Evolutionary conservation across 1,140 invertebrate genomes (phyloP).

Genomic region (Bombyx mori): DNA sequence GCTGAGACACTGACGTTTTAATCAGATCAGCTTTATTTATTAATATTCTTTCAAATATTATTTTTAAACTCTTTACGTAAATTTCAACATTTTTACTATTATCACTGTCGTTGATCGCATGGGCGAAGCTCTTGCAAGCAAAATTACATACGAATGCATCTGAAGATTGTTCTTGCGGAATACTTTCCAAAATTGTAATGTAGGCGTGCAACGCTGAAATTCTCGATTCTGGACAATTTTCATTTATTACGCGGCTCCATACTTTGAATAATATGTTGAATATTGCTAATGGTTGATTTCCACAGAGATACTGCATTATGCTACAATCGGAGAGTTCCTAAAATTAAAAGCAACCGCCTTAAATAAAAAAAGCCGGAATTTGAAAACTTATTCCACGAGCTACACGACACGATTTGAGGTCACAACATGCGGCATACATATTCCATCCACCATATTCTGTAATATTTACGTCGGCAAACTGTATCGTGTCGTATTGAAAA

Average conservation of each 20-base stretch:
- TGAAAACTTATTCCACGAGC: too few species aligned
- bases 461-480: constrained; percentile 3
- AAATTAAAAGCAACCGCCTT: constrained; percentile 18
- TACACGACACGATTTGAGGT: too few species aligned
- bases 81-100: constrained; percentile 26
- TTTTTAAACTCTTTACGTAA: constrained; percentile 28
- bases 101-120: constrained; percentile 35
- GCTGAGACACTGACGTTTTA: constrained; percentile 28
- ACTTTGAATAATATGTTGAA: constrained; percentile 48
- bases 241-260: constrained; percentile 40
- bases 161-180: constrained; percentile 35
- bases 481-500: not conserved
- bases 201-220: constrained; percentile 40
- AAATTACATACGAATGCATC: constrained; percentile 53
- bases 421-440: too few species aligned
- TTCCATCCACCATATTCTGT: not conserved
- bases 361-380: too few species aligned
- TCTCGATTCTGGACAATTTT: constrained; percentile 42
- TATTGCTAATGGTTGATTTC: constrained; percentile 48
- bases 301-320: constrained; percentile 51
- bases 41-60: constrained; percentile 32
- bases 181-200: constrained; percentile 38
- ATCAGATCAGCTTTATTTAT: constrained; percentile 26
- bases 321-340: constrained; percentile 46
- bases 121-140: constrained; percentile 34